These are phyloP conservation scores for Lucifuga dentata DNA, from an alignment of 2,113 vertebrate species.

Conservation along the genomic window DNA sequence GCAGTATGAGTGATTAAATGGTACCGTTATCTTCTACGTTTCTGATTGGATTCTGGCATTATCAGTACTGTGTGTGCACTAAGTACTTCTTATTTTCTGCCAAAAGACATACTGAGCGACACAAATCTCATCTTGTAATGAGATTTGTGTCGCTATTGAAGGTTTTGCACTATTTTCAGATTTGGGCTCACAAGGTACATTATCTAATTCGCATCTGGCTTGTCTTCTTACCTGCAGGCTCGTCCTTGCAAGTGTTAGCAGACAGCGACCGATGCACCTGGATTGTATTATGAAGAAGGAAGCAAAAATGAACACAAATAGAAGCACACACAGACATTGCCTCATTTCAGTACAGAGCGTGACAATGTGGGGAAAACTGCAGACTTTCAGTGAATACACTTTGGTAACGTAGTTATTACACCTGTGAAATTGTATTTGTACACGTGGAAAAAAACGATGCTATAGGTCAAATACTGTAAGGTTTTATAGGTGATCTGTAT, in stretches of 20 bases:
- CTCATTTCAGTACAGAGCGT: not conserved
- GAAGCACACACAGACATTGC: not conserved
- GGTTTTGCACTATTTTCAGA: no score
- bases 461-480: conserved; percentile 21
- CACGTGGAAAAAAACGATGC: conserved; percentile 5
- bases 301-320: not conserved
- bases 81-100: no score
- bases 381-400: not conserved
- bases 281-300: conserved; percentile 87
- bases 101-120: no score
- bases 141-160: no score
- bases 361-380: conserved; percentile 4
- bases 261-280: conserved; percentile 91
- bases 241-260: conserved; percentile 90
- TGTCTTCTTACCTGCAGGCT: conserved; percentile 76
- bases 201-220: accelerated
- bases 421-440: conserved; percentile 20
- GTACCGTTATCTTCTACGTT: no score
- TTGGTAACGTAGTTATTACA: conserved; percentile 18
- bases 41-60: no score
- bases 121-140: no score
- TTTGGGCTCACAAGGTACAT: no score
- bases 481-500: conserved; percentile 21
- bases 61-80: no score
- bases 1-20: no score